Evolutionary conservation across 2,113 vertebrate species (phyloP), one percentile per base, ranked within the genome.

Genomic region (Vidua chalybeata): DNA sequence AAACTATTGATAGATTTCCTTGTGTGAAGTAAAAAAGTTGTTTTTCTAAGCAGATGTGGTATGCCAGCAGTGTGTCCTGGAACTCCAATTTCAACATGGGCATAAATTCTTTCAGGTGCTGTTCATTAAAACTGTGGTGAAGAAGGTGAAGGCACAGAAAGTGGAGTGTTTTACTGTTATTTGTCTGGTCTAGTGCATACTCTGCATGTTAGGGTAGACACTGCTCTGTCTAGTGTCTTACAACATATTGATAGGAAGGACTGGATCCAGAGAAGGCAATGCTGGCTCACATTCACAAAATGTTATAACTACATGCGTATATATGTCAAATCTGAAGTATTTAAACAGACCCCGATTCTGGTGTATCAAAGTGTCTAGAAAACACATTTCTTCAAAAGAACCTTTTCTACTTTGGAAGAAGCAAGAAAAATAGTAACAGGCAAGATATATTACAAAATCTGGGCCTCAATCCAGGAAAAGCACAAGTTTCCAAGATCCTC

Each of bases 381-480:
- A 90, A 86, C 89, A 82, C 4, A 22, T 89, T 95, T 96, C 93
- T 96, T 93, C 85, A 86, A 93, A 94, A 93, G 76, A 95, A 41
- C 68, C 68, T 96, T 96, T 93, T 96, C 88, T 95, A 43, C 96
- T 92, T 88, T 78, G 62, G 84, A 93, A 94, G 49, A 94, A 89
- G 79, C 56, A 93, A 95, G 92, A 79, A 96, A 96, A 97, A 92
- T 74, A 96, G 90, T 92, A 93, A 90, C 56, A 89, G 64, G 90
- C 93, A 87, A 94, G 92, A 97, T 94, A 94, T 89, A 95, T 95
- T 93, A 92, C 94, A 80, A 90, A 95, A 90, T 94, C 94, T 93
- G 96, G 94, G 96, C 96, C 80, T 64, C 54, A 26, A 15, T 95
- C 94, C 96, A 96, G 94, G 73, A 93, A 95, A 95, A 97, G 90